Base-by-base conservation (phyloP, 2,797 vertebrate genomes). In the Pteropus rufus region DNA sequence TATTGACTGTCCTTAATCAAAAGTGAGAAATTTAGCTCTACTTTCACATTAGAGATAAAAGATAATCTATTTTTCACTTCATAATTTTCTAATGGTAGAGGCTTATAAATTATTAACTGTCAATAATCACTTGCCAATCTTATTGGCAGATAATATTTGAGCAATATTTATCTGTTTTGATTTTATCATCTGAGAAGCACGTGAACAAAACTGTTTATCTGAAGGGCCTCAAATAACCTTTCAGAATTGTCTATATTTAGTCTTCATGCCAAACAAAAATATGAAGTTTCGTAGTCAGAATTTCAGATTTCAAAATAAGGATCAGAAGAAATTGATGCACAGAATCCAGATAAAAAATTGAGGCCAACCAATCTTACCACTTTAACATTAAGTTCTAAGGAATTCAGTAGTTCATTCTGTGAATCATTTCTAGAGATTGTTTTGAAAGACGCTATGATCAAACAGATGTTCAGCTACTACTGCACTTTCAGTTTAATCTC, bases 121-220 rank as follows among this genome's bases (percentile, higher is more conserved):
- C 41, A 29, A 77, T n/a, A 75, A 76, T 85, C 60, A 88, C 34
- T 19, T 91, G 60, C 29, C 60, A 85, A 62, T 54, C 21, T 73
- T 67, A 77, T 1, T 60, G 7, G 18, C 10, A 84, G 41, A 36
- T 80, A 67, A 75, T 75, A 79, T 80, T 92, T 75, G 4, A 95
- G 52, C 39, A 87, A 91, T 52, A 73, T 75, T 84, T 60, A 62
- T 39, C 49, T 58, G 91, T 86, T 89, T 54, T 19, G 34, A 83
- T 89, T 91, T 91, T 52, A 85, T 52, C 41, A 77, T 41, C 69
- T 83, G 23, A 92, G 44, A 86, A 94, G 60, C 8, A 80, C 31
- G 77, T 44, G 56, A 82, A 44, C 65, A 94, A 96, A 93, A 92
- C 73, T 84, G 23, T 83, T 77, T 89, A 94, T 39, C 39, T 65